phyloP scores from a whole-genome alignment of 2,113 vertebrate genomes.

The Promerops cafer region DNA sequence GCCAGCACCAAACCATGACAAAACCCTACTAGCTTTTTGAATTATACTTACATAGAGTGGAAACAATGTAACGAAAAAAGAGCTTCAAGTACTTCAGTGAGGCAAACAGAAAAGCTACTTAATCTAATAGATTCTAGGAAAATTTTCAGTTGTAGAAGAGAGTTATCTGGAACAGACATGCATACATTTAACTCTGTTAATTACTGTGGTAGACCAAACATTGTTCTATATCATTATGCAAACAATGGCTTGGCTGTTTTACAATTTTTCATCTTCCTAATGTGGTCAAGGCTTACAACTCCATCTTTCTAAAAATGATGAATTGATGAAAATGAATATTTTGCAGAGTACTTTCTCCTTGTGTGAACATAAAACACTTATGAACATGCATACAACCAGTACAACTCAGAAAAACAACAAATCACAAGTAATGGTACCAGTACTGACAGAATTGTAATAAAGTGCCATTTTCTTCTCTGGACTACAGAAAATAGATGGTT shows the following conservation, averaged over 20 bases:
- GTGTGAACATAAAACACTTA: background rate
- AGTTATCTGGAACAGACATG: background rate
- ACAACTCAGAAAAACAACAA: background rate
- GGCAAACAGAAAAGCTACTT: background rate
- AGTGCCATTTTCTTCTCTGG: background rate
- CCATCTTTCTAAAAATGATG: background rate
- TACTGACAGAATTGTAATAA: background rate
- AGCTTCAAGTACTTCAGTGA: background rate
- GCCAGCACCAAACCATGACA: too few species aligned
- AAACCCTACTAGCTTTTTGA: background rate
- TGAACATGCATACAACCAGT: background rate
- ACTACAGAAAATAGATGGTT: background rate
- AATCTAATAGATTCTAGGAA: background rate
- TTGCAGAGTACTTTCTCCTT: background rate
- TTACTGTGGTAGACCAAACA: background rate
- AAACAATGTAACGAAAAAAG: background rate
- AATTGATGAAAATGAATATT: background rate
- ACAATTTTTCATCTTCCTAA: background rate
- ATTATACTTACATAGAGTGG: background rate
- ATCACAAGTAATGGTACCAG: background rate
- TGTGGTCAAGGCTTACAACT: background rate
- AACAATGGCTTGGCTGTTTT: background rate
- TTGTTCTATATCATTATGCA: background rate
- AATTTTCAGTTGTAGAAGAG: background rate
- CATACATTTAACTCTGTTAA: background rate